Evolutionary conservation across 2,113 vertebrate genomes (phyloP), one percentile per base, ranked within the genome.

Genomic region (Caranx melampygus): DNA sequence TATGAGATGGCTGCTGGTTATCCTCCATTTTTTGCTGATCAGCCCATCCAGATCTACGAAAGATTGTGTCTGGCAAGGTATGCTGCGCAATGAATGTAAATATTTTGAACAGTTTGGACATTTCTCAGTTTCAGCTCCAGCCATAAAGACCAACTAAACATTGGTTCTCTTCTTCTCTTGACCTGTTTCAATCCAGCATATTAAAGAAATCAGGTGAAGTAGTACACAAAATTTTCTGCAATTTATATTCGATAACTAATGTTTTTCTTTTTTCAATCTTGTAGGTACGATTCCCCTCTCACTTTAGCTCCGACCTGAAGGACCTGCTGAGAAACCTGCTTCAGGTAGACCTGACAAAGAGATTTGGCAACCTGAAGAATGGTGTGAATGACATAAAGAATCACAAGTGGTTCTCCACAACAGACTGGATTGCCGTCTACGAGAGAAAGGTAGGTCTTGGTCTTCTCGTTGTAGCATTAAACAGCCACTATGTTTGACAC

Each of bases 1-100:
- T 99, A 99, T 87, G 98, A 99, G 95, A 99, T 99, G 98, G 98
- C 98, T 84, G 98, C 98, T 92, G 98, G 98, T 81, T 99, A 99
- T 90, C 98, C 98, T 86, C 98, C 98, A 0, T 99, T 99, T 95
- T 99, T 99, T 89, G 98, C 98, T 86, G 98, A 99, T 91, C 98
- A 99, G 86, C 98, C 98, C 12, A 99, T 99, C 93, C 98, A 99
- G 89, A 99, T 99, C 94, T 99, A 99, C 26, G 98, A 99, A 95
- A 99, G 95, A 99, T 99, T 84, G 98, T 99, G 85, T 99, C 98
- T 85, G 98, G 98, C 93, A 99, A 99, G 96, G 98, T 99, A 91
- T 79, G 91, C 63, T 66, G 72, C 0, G 5, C 7, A 72, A 64
- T 26, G 26, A 52, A 14, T 63, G 60, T 49, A n/a, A 63, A 18